Base-by-base conservation (phyloP, 1,140 invertebrate species). In the Drosophila lacertosa region DNA sequence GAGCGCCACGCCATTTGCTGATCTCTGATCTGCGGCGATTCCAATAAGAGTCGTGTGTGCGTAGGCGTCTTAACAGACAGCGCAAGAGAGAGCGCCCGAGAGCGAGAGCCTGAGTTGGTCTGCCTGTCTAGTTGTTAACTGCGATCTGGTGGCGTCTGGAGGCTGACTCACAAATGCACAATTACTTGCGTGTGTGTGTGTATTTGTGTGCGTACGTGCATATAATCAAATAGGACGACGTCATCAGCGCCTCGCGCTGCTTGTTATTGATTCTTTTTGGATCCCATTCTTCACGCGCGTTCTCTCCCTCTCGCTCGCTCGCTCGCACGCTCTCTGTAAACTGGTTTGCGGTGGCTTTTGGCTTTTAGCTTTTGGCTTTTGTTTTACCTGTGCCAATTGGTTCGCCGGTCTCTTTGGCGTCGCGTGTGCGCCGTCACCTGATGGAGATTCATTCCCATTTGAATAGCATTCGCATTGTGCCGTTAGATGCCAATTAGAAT, bases 401-500 rank as follows among this genome's bases (percentile, higher is more conserved):
- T 58, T 76, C 37, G 77, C 77, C 77, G 77, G 77, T 80, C 71
- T 75, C 77, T 62, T 44, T 26, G 51, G 45, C 44, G 74, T 78
- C 74, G 74, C 74, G 74, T 73, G 75, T 70, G 40, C 50, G 40
- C 48, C 64, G 63, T 58, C 54, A 54, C 54, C 75, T 77, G 58
- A 66, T 57, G 51, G 32, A 47, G 62, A 29, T 37, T 29, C 33
- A 29, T 45, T 29, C 42, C 11, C n/a, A 57, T 57, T 58, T 15
- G 42, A 58, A 58, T 57, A 24, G 13, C 32, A 55, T 55, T 57
- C 37, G 40, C 48, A 45, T 58, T 59, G 37, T 65, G 48, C 76
- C 77, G 77, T 68, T 80, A 68, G 54, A 51, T 64, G 47, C 75
- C 59, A 79, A 79, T 83, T 83, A 65, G 75, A 75, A 74, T 67